These are phyloP conservation scores for Enteromius anoplus DNA, from an alignment of 2,797 vertebrate species.

Conservation along the genomic window DNA sequence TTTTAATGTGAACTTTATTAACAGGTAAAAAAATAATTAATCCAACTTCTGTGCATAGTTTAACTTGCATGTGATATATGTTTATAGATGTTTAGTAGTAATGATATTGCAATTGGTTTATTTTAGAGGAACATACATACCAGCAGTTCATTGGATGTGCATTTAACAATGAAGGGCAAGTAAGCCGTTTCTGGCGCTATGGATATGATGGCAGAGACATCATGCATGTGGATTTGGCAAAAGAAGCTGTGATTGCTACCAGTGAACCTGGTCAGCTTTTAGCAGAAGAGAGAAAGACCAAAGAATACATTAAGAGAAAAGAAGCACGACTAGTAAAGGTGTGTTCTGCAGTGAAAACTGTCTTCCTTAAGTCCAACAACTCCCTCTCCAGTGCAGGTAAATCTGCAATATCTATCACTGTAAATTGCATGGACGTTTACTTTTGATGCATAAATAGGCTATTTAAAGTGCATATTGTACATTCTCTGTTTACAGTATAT, in stretches of 20 bases:
- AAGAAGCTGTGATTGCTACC: conserved; percentile 37
- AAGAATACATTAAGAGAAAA: conserved; percentile 45
- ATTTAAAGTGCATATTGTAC: not conserved
- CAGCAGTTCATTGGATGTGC: conserved; percentile 54
- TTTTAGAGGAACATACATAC: conserved; percentile 50
- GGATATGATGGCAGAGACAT: conserved; percentile 53
- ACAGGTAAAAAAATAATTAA: too few relatives aligned
- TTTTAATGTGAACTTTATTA: too few relatives aligned
- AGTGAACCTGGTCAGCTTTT: conserved; percentile 43
- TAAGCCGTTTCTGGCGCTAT: conserved; percentile 42
- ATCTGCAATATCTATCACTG: conserved; percentile 15
- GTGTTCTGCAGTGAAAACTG: conserved; percentile 52
- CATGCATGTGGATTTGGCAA: conserved; percentile 53
- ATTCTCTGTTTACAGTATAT: not conserved
- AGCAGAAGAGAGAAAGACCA: conserved; percentile 46
- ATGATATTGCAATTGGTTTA: not conserved
- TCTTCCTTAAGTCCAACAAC: conserved; percentile 52
- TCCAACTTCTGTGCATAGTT: not conserved
- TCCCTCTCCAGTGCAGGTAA: conserved; percentile 52
- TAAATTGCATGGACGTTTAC: not conserved
- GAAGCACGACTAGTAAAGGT: conserved; percentile 40
- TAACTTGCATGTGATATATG: not conserved
- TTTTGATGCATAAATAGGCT: not conserved
- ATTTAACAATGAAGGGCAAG: conserved; percentile 44
- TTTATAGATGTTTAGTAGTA: not conserved